Conservation (phyloP, 2,113 vertebrate species). For the Hydrolagus affinis region DNA sequence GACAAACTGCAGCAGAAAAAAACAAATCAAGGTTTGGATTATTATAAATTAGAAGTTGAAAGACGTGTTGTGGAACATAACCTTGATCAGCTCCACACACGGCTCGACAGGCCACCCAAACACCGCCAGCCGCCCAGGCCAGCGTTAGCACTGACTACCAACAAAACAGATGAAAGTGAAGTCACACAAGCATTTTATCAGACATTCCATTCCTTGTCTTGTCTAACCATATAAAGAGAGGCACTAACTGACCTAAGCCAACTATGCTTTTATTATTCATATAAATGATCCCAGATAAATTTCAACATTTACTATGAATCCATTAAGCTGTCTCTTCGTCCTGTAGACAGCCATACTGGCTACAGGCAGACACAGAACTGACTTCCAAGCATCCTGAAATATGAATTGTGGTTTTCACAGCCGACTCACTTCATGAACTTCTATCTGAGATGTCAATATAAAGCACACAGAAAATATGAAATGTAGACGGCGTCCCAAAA, state of each 20-base stretch:
- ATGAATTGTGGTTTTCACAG: background rate
- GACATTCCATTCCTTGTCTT: background rate
- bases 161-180: background rate
- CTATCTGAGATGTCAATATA: slow-evolving; percentile 3
- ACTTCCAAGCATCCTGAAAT: slow-evolving; percentile 7
- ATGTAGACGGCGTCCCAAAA: background rate
- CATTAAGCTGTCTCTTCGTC: slow-evolving; percentile 27
- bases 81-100: background rate
- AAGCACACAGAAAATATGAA: slow-evolving; percentile 8
- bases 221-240: background rate
- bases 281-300: slow-evolving; percentile 25
- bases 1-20: background rate
- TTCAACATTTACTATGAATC: slow-evolving; percentile 10
- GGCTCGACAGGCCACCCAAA: background rate
- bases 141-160: background rate
- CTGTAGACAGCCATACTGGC: slow-evolving; percentile 19
- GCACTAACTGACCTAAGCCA: background rate
- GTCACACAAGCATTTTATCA: background rate
- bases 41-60: background rate
- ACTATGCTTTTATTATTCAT: slow-evolving; percentile 14
- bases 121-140: background rate
- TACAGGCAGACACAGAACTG: slow-evolving; percentile 12
- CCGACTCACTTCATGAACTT: background rate
- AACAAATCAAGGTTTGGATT: background rate
- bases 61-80: background rate